phyloP scores from a whole-genome alignment of 2,797 vertebrate genomes.

The Malurus splendens region DNA sequence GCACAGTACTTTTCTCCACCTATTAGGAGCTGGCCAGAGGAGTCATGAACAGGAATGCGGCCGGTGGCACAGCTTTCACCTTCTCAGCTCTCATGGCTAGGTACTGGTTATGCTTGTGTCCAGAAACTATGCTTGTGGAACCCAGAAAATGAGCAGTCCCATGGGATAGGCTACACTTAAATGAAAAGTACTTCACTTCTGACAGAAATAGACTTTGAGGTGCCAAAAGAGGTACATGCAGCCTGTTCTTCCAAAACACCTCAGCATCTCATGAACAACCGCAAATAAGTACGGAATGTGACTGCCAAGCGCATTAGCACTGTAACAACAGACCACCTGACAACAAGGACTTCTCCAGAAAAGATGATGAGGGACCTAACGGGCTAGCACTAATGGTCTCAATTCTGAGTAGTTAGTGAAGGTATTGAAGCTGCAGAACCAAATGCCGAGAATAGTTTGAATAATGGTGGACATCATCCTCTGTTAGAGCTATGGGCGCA shows the following conservation, averaged over 20 bases:
- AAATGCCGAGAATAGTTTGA: not conserved
- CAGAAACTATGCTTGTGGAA: not conserved
- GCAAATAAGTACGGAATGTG: not conserved
- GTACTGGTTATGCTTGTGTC: not conserved
- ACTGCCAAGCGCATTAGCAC: not conserved
- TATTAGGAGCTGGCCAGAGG: not conserved
- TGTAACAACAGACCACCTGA: not conserved
- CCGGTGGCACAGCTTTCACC: not conserved
- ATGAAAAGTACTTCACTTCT: not conserved
- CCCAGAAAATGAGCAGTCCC: not conserved
- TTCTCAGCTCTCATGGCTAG: not conserved
- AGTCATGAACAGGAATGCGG: not conserved
- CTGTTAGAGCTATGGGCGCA: not conserved
- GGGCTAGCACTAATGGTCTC: not conserved
- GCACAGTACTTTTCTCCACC: not conserved
- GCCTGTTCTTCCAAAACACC: not conserved
- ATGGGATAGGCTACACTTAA: not conserved
- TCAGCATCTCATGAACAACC: not conserved
- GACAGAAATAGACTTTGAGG: not conserved
- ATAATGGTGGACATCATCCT: not conserved
- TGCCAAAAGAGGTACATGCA: not conserved
- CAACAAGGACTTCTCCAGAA: not conserved
- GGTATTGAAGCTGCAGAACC: not conserved
- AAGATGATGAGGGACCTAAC: not conserved
- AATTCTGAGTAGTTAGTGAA: not conserved